Percentiles rank a stretch among this genome's conserved stretches.
phyloP scores from a whole-genome alignment of 2,113 vertebrate species.

The Mustela nigripes region DNA sequence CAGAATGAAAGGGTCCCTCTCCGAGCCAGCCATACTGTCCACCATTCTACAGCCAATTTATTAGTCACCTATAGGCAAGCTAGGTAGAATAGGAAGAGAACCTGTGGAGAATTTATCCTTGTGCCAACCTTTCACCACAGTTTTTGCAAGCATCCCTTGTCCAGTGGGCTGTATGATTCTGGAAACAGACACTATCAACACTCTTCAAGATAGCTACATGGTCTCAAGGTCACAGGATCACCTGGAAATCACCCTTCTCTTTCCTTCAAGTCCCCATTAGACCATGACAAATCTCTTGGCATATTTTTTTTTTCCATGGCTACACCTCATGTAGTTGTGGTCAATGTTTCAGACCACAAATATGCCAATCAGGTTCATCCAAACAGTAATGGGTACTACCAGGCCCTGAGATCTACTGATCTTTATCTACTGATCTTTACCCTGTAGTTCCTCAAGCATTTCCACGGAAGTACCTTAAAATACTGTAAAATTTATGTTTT shows the following conservation, averaged over 20 bases:
- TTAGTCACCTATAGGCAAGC: not conserved
- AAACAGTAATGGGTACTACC: not conserved
- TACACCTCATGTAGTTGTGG: not conserved
- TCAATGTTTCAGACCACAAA: not conserved
- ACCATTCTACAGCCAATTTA: not conserved
- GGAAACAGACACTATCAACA: not conserved
- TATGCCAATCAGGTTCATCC: not conserved
- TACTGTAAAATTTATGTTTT: not conserved
- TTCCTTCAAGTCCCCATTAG: not conserved
- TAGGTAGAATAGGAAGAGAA: not conserved
- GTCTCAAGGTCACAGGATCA: not conserved
- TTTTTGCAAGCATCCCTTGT: not conserved
- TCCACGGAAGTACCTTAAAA: not conserved
- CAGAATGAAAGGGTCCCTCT: not conserved
- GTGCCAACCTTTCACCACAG: not conserved
- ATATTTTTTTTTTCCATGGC: not conserved
- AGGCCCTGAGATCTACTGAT: not conserved
- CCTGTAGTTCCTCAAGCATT: not conserved
- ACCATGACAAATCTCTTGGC: not conserved
- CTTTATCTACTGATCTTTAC: not conserved
- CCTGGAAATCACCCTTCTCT: not conserved
- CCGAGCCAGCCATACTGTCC: not conserved
- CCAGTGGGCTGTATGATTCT: not conserved
- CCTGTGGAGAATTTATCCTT: not conserved
- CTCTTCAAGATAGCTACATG: not conserved